Evolutionary conservation across 2,113 vertebrate genomes (phyloP).

Genomic region (Rhynchomys soricoides): DNA sequence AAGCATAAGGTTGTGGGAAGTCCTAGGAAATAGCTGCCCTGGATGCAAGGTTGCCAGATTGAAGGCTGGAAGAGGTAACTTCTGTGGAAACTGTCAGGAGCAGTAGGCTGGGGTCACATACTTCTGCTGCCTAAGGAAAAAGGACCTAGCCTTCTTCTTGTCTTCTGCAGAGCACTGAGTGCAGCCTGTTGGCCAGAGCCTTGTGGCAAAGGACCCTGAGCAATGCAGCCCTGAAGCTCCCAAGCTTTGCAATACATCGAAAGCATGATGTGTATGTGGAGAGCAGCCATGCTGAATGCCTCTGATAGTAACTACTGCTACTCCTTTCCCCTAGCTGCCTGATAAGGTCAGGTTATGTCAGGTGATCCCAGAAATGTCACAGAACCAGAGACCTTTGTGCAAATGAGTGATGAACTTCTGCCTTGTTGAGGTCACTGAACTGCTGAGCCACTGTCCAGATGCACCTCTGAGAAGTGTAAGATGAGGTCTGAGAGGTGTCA

Average conservation of each 20-base stretch:
- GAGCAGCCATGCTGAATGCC: not conserved
- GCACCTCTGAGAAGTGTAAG: not conserved
- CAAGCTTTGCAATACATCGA: not conserved
- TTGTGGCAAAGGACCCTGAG: not conserved
- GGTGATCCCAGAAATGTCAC: not conserved
- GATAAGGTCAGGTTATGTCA: not conserved
- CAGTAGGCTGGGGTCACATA: not conserved
- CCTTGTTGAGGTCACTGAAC: not conserved
- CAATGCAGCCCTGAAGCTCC: not conserved
- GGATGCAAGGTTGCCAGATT: not conserved
- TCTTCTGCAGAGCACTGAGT: not conserved
- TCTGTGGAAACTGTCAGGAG: not conserved
- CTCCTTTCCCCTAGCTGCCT: not conserved
- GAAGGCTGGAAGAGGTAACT: not conserved
- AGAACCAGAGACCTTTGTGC: not conserved
- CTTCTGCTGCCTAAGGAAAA: not conserved
- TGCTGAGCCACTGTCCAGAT: not conserved
- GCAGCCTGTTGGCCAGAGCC: not conserved
- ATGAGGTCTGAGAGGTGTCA: not conserved
- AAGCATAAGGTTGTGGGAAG: not conserved
- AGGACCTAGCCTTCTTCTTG: not conserved
- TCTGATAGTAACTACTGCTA: not conserved
- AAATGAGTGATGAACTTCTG: not conserved
- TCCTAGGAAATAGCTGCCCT: not conserved
- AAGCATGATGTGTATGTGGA: accelerated